Percentiles rank a stretch among this genome's conserved stretches.
Conservation (phyloP, 2,888 invertebrate species). For the Eilema depressum region DNA sequence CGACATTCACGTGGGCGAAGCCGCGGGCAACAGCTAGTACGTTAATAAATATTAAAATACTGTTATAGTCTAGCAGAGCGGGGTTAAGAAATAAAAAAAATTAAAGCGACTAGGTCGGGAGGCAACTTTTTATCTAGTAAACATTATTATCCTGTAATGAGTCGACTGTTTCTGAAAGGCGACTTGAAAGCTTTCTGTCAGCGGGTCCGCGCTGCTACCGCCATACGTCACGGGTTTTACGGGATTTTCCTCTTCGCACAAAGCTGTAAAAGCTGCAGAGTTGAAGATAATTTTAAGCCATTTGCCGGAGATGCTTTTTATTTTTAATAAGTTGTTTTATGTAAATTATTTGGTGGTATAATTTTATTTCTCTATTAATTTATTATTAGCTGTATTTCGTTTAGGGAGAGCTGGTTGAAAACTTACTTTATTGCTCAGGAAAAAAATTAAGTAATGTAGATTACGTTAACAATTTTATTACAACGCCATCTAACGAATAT, state of each 20-base stretch:
- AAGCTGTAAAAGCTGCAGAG: slow-evolving; percentile 25
- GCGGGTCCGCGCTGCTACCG: slow-evolving; percentile 15
- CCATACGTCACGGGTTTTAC: slow-evolving; percentile 46
- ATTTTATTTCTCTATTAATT: not conserved
- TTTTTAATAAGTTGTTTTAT: not conserved
- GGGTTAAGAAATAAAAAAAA: not conserved
- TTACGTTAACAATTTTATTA: too few species aligned
- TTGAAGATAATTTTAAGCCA: slow-evolving; percentile 8
- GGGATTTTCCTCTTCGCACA: slow-evolving; percentile 43
- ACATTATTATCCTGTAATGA: slow-evolving; percentile 51
- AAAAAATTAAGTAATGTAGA: too few species aligned
- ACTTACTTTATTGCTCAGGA: too few species aligned
- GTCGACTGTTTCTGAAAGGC: slow-evolving; percentile 45
- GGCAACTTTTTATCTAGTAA: slow-evolving; percentile 24
- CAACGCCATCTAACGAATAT: too few species aligned
- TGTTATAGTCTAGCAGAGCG: not conserved
- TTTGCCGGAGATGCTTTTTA: not conserved
- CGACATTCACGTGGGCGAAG: too few species aligned
- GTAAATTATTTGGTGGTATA: not conserved
- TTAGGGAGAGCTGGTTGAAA: not conserved
- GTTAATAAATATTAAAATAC: too few species aligned
- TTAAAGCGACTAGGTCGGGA: not conserved
- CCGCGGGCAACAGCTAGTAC: too few species aligned
- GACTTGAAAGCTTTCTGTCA: slow-evolving; percentile 35
- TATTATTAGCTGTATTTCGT: not conserved